Conservation (phyloP, 2,113 vertebrate species). For the Chrysochloris asiatica region DNA sequence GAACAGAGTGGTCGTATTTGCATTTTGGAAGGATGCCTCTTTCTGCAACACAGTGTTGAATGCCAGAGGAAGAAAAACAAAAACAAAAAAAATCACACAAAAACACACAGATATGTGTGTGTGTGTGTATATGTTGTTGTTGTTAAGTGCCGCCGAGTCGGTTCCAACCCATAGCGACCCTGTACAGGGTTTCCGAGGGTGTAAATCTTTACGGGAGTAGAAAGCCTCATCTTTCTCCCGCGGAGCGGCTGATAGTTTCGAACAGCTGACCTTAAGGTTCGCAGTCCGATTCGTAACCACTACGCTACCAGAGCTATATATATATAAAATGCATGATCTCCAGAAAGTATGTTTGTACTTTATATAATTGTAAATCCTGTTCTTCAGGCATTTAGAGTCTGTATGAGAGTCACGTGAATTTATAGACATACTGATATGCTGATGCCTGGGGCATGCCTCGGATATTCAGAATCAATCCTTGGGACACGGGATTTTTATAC, state of each 20-base stretch:
- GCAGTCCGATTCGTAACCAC: too few relatives aligned
- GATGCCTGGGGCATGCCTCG: not conserved
- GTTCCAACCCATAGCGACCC: too few relatives aligned
- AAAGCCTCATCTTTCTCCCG: too few relatives aligned
- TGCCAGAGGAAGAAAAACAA: not conserved
- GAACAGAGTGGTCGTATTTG: not conserved
- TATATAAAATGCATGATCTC: not conserved
- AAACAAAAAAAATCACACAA: not conserved
- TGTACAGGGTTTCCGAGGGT: too few relatives aligned
- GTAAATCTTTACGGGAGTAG: too few relatives aligned
- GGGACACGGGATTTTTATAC: not conserved
- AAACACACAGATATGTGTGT: too few relatives aligned
- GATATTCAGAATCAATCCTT: not conserved
- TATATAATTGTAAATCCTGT: not conserved
- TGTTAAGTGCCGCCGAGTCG: too few relatives aligned
- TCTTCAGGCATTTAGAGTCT: not conserved
- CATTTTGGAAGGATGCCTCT: not conserved
- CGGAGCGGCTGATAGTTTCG: too few relatives aligned
- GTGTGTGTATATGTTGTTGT: too few relatives aligned
- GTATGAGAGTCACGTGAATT: not conserved
- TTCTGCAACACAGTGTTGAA: not conserved
- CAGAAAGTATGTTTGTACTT: not conserved
- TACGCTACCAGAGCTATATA: too few relatives aligned
- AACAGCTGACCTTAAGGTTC: too few relatives aligned
- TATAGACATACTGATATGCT: not conserved